Base-by-base conservation (phyloP, 2,888 invertebrate species). In the Sthenelais limicola region DNA sequence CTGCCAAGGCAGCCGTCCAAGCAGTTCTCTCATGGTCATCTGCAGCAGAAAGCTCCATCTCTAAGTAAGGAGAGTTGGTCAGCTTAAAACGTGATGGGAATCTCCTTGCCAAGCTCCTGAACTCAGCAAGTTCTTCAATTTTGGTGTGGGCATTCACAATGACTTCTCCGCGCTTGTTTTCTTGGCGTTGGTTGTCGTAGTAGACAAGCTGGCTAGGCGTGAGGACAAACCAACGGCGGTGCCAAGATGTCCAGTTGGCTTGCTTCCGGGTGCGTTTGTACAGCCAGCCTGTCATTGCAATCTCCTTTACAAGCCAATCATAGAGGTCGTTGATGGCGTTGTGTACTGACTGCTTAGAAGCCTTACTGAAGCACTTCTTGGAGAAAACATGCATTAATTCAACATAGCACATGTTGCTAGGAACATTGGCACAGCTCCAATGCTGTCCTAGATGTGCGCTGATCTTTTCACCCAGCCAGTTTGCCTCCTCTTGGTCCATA, bases 231-330 rank as follows among this genome's bases (percentile, higher is more conserved):
- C 77, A 77, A 33, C 76, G 67, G 28, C 73, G 74, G 4, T 43
- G 21, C 79, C 79, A 78, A 24, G 71, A 73, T 2, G 79, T 74
- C 79, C 79, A 79, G 56, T 78, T 78, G 7, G 75, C 74, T 15
- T 73, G 71, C 15, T 77, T 76, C 33, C 56, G 66, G 3, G 72
- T 76, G 7, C 79, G 71, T 43, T 72, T 73, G 49, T 73, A 69
- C 28, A 78, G 32, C 75, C 76, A 78, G 1, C 76, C 78, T 21
- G 72, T 54, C 70, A 72, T 75, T 12, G 74, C 43, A 18, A 76
- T 67, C 38, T 76, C 79, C 47, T 51, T 43, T 3, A 79, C 77
- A 12, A 79, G 66, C 76, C 75, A 76, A n/a, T 35, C 48, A 48
- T 76, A 56, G 2, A 79, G 49, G n/a, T 76, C 76, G 26, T 74